A percentile compares a stretch with the other conserved stretches of the same genome.
phyloP scores from a whole-genome alignment of 2,113 vertebrate species.

The Oryctolagus cuniculus region DNA sequence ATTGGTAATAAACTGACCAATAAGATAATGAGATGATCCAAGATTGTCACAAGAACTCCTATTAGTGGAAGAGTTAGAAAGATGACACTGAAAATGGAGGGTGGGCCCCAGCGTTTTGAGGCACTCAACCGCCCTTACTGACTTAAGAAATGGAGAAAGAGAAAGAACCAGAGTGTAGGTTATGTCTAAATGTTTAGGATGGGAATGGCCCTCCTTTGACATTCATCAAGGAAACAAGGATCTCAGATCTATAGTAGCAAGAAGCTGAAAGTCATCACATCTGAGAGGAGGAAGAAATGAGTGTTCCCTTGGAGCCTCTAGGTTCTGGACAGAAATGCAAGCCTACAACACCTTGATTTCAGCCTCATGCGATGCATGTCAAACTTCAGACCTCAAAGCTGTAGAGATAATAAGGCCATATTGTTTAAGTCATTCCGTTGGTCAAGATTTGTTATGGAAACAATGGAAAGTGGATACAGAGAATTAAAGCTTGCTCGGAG shows the following conservation, averaged over 20 bases:
- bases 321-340: background rate
- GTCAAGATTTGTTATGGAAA: background rate
- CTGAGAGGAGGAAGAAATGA: background rate
- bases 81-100: background rate
- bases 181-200: background rate
- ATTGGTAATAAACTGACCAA: background rate
- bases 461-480: background rate
- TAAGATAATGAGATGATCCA: background rate
- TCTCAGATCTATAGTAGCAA: no score
- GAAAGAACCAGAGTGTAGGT: background rate
- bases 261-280: background rate
- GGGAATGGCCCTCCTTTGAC: background rate
- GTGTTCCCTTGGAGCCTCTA: background rate
- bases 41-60: background rate
- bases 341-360: background rate
- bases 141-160: background rate
- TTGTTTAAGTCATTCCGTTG: background rate
- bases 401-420: background rate
- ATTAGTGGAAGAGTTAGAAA: background rate
- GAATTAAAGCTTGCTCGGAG: background rate
- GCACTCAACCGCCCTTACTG: background rate
- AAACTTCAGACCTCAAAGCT: background rate
- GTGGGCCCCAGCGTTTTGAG: background rate
- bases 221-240: no score
- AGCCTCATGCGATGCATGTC: background rate